A percentile compares a stretch with the other conserved stretches of the same genome.
These are phyloP conservation scores for Clepsis dumicolana DNA, from an alignment of 2,888 invertebrate species.

Conservation along the genomic window DNA sequence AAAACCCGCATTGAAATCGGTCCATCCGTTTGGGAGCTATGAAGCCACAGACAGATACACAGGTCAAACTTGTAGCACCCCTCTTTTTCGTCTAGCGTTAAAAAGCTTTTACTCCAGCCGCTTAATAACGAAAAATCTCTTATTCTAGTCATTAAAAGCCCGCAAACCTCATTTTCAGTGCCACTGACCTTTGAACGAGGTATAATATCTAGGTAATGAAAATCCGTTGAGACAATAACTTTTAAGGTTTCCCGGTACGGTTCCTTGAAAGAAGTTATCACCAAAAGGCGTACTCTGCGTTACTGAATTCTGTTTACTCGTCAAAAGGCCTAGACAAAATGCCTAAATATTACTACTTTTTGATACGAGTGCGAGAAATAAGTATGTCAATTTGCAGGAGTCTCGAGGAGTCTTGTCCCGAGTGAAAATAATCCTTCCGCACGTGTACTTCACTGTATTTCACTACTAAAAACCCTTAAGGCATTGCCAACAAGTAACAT, in stretches of 20 bases:
- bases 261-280: constrained; percentile 1
- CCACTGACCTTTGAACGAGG: not conserved
- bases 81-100: too few species aligned
- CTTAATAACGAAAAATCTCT: not conserved
- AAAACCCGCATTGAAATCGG: too few species aligned
- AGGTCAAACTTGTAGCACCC: too few species aligned
- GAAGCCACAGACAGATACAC: too few species aligned
- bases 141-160: not conserved
- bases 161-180: not conserved
- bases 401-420: too few species aligned
- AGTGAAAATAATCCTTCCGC: too few species aligned
- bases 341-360: not conserved
- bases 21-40: too few species aligned
- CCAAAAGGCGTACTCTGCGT: not conserved
- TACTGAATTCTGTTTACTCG: not conserved
- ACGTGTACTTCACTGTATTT: not conserved
- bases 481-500: not conserved
- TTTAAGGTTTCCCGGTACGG: not conserved
- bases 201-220: not conserved
- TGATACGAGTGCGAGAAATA: too few species aligned
- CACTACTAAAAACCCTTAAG: not conserved
- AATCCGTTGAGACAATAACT: not conserved
- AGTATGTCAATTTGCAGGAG: too few species aligned
- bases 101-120: not conserved
- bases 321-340: not conserved